Percentiles rank a stretch among this genome's conserved stretches.
These are phyloP conservation scores for Microchrysa polita DNA, from an alignment of 2,888 invertebrate species.

Conservation along the genomic window DNA sequence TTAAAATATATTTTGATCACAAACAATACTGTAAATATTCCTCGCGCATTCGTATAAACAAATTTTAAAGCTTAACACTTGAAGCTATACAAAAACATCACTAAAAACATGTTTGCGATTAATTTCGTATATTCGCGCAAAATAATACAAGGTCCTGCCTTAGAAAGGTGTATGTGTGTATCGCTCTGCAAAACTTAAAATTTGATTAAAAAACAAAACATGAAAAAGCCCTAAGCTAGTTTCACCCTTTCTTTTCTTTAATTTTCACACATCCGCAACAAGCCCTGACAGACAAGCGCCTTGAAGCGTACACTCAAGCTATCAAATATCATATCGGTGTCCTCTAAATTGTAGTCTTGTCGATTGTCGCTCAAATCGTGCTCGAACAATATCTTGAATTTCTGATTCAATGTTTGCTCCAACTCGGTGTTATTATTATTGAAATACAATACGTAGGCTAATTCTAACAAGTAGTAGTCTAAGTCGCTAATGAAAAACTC, in stretches of 20 bases:
- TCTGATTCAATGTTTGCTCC: conserved; percentile 54
- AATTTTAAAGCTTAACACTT: not conserved
- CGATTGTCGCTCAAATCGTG: conserved; percentile 44
- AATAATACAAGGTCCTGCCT: conserved; percentile 3
- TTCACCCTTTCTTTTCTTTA: not conserved
- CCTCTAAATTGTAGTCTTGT: conserved; percentile 54
- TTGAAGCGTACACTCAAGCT: conserved; percentile 63
- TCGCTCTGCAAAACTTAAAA: not conserved
- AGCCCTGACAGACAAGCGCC: conserved; percentile 62
- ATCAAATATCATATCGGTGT: conserved; percentile 63
- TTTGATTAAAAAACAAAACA: not conserved
- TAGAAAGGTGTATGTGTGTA: conserved; percentile 2
- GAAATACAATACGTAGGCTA: conserved; percentile 63
- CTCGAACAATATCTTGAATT: conserved; percentile 45
- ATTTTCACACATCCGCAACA: conserved; percentile 38
- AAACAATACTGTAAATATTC: conserved; percentile 2
- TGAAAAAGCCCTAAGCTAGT: not conserved
- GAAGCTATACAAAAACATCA: not conserved
- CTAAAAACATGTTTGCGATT: conserved; percentile 4
- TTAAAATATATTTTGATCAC: not conserved
- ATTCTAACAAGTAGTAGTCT: conserved; percentile 62
- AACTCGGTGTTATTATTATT: conserved; percentile 61
- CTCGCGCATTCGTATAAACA: not conserved
- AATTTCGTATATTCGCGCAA: not conserved
- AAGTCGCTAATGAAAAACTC: conserved; percentile 62